These are phyloP conservation scores for Mormyrops boulengeri DNA, from an alignment of 2,797 vertebrate genomes.

Conservation along the genomic window DNA sequence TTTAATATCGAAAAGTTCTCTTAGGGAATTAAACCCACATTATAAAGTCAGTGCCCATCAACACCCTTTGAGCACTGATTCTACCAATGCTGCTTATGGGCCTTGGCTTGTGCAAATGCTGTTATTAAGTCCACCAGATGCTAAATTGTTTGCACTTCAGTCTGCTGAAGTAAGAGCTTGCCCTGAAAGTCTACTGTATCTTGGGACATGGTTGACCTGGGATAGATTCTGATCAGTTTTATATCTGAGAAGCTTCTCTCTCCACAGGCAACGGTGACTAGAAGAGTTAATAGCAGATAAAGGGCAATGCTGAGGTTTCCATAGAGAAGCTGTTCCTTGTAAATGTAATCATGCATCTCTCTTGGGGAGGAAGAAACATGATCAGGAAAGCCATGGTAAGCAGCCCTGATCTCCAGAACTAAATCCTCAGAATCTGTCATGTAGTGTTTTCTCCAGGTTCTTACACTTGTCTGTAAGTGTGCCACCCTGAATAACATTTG, in stretches of 20 bases:
- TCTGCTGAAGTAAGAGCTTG: constrained; percentile 18
- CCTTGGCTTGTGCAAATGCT: constrained; percentile 14
- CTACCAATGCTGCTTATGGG: constrained; percentile 5
- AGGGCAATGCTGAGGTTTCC: constrained; percentile 25
- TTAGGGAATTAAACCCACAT: too few relatives aligned
- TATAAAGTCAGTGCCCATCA: too few relatives aligned
- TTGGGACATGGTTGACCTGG: constrained; percentile 23
- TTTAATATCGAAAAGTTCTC: too few relatives aligned
- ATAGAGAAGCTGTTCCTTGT: constrained; percentile 23
- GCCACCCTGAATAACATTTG: too few relatives aligned
- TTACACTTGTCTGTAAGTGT: constrained; percentile 6
- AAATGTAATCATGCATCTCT: constrained; percentile 24
- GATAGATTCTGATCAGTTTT: constrained; percentile 18
- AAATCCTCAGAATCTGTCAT: constrained; percentile 19
- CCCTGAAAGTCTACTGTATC: constrained; percentile 4
- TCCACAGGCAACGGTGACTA: constrained; percentile 15
- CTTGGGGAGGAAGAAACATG: constrained; percentile 4
- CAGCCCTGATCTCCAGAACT: constrained; percentile 17
- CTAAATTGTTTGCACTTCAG: constrained; percentile 3
- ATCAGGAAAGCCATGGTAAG: constrained; percentile 23
- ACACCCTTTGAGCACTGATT: neutral
- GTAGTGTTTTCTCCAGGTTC: constrained; percentile 18
- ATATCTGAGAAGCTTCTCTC: constrained; percentile 23
- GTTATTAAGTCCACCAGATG: constrained; percentile 11
- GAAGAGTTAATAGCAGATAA: constrained; percentile 15